Evolutionary conservation across 2,113 vertebrate genomes (phyloP), one percentile per base, ranked within the genome.

Genomic region (Mohoua ochrocephala): DNA sequence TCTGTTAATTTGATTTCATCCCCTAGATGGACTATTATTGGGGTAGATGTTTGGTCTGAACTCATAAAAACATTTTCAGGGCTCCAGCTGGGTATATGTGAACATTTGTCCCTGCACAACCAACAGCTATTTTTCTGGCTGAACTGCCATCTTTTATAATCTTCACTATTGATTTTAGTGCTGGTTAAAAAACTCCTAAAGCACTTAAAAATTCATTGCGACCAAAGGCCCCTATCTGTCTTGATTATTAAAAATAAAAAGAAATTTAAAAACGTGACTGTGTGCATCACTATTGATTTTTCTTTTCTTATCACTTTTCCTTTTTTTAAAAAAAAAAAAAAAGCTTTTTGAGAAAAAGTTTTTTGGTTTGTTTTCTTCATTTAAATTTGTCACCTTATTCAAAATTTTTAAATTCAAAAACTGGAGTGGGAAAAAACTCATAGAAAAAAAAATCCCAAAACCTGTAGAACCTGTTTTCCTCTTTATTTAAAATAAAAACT

Each of bases 201-300:
- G 33, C 22, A 53, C 44, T 74, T 65, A 23, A 52, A 75, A 90
- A 57, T 49, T 80, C 24, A 50, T 20, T 54, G 47, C 64, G 60
- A 37, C 33, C 47, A 54, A 84, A 81, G 24, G 21, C 5, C 14
- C 7, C 20, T 56, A 64, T 27, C 41, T 87, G 11, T 63, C 65
- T 63, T 68, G 33, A 33, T 47, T 54, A 94, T 71, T 91, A 60
- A 45, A 82, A 89, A 65, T 37, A 30, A 80, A 92, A 63, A 7
- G 18, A 73, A 56, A 50, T 4, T 10, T 0, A 6, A 79, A 82
- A 42, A 23, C 0, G 0, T 44, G 63, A 71, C 6, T 41, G 23
- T 49, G 41, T 5, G 22, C 15, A 60, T 92, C 16, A 20, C 8
- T 53, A 57, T 21, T 4, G 2, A 35, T 78, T 77, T 81, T 78